Conservation (phyloP, 2,113 vertebrate genomes). For the Psammodynastes pulverulentus region DNA sequence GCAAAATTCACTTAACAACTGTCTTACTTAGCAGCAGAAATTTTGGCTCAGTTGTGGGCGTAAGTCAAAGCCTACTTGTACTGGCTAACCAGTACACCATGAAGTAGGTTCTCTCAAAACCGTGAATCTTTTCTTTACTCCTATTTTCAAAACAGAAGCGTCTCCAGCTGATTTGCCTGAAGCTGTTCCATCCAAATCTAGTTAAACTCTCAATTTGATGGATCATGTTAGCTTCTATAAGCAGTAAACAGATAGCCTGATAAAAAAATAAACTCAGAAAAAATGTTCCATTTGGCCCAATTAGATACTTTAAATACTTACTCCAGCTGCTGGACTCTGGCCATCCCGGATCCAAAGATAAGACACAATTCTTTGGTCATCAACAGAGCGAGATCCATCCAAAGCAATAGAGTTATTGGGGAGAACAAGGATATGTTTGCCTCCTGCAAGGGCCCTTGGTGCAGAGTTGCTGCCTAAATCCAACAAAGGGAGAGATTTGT, state of each 20-base stretch:
- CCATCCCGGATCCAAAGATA: conserved; percentile 83
- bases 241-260: not conserved
- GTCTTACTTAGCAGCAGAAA: not conserved
- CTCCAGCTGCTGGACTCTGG: conserved; percentile 90
- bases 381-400: conserved; percentile 80
- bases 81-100: not conserved
- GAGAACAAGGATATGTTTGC: conserved; percentile 81
- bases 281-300: fast-evolving
- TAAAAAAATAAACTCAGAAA: not conserved
- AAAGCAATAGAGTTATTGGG: conserved; percentile 87
- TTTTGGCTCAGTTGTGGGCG: not conserved
- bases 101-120: not conserved
- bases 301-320: conserved; percentile 58
- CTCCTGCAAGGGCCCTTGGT: conserved; percentile 81
- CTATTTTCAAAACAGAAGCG: not conserved
- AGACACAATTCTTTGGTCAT: conserved; percentile 76
- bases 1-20: not conserved
- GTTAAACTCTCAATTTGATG: not conserved
- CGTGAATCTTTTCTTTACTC: not conserved
- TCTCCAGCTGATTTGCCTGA: not conserved
- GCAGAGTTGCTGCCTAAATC: conserved; percentile 74
- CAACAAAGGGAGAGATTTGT: conserved; percentile 46
- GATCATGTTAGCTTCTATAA: not conserved
- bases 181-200: not conserved
- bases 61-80: not conserved